Evolutionary conservation across 2,113 vertebrate genomes (phyloP).

Genomic region (Irena cyanogastra): DNA sequence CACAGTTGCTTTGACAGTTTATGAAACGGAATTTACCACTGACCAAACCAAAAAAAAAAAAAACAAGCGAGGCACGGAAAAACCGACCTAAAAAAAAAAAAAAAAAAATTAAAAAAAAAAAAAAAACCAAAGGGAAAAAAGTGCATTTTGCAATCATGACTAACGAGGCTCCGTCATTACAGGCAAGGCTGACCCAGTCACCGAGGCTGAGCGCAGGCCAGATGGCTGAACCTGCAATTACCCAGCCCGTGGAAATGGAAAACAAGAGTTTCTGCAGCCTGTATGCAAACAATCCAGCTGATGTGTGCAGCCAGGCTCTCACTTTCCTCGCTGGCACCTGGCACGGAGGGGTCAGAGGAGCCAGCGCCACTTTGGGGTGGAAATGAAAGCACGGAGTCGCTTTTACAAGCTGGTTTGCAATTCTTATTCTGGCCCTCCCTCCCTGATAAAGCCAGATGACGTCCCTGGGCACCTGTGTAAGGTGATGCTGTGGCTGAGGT

Average conservation of each 20-base stretch:
- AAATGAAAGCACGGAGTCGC: neutral
- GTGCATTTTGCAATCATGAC: neutral
- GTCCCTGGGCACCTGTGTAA: constrained; percentile 41
- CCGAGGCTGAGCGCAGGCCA: neutral
- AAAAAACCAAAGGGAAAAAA: too few relatives aligned
- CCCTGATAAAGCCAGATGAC: constrained; percentile 9
- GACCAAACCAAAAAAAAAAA: neutral
- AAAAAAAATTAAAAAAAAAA: neutral
- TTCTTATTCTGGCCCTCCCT: neutral
- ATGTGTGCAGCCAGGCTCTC: neutral
- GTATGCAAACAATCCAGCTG: neutral
- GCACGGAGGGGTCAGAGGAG: neutral
- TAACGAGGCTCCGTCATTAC: neutral
- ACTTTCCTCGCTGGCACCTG: neutral
- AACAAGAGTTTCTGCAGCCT: neutral
- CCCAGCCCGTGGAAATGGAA: neutral
- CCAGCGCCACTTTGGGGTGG: neutral
- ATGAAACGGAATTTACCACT: neutral
- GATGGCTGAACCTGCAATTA: neutral
- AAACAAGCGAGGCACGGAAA: neutral
- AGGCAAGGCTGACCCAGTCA: neutral
- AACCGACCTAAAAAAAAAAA: neutral
- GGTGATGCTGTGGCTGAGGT: neutral
- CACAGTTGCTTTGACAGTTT: neutral
- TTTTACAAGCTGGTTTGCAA: neutral